Evolutionary conservation across 2,113 vertebrate species (phyloP).

Genomic region (Zapornia atra): DNA sequence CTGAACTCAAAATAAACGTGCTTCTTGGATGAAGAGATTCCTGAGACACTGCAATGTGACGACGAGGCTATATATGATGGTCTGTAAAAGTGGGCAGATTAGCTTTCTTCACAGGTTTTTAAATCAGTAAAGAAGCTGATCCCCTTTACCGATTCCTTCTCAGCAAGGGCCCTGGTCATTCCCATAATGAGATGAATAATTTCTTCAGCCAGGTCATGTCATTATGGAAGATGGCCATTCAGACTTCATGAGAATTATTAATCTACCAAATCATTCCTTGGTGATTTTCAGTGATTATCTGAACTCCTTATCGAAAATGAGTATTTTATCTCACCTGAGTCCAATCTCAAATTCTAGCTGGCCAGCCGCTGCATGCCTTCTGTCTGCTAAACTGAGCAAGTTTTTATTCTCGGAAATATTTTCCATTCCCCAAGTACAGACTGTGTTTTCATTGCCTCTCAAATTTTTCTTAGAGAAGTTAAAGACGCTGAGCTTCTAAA

Average conservation of each 20-base stretch:
- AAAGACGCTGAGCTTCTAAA: not conserved
- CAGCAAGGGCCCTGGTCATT: not conserved
- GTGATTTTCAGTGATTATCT: not conserved
- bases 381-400: not conserved
- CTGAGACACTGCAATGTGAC: not conserved
- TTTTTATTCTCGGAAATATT: conserved; percentile 8
- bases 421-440: not conserved
- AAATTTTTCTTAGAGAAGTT: not conserved
- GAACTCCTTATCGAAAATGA: not conserved
- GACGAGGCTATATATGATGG: not conserved
- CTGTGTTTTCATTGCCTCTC: not conserved
- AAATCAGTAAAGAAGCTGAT: not conserved
- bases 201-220: not conserved
- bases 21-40: not conserved
- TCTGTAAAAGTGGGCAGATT: not conserved
- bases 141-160: not conserved
- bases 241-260: not conserved
- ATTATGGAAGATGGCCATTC: not conserved
- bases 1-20: not conserved
- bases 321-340: not conserved
- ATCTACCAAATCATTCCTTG: not conserved
- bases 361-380: not conserved
- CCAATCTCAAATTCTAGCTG: not conserved
- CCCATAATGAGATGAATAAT: not conserved
- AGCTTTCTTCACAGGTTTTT: not conserved